Evolutionary conservation across 2,797 vertebrate genomes (phyloP).

Genomic region (Lepus townsendii): DNA sequence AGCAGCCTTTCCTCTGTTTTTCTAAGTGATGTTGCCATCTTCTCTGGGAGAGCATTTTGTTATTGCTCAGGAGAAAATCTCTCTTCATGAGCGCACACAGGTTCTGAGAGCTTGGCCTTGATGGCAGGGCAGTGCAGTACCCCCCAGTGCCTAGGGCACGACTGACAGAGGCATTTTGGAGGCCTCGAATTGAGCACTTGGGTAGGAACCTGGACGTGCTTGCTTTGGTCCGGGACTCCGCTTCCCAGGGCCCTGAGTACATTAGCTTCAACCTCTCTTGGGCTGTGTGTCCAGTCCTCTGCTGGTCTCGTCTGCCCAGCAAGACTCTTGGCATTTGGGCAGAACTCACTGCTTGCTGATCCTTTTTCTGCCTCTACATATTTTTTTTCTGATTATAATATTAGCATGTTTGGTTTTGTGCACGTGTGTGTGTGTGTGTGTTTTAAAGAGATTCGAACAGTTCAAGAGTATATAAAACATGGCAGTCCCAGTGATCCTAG

Average conservation of each 20-base stretch:
- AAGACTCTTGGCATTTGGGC: background rate
- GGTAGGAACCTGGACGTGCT: too few species aligned
- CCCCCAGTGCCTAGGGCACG: background rate
- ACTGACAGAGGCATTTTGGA: background rate
- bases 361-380: background rate
- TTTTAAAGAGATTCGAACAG: background rate
- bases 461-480: slow-evolving; percentile 27
- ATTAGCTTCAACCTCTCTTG: background rate
- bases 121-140: background rate
- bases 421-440: too few species aligned
- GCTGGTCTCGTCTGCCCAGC: background rate
- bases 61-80: background rate
- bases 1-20: background rate
- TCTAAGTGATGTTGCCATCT: background rate
- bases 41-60: background rate
- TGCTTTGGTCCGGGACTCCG: background rate
- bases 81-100: background rate
- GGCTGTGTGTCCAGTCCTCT: accelerated
- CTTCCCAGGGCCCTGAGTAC: background rate
- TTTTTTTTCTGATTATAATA: slow-evolving; percentile 4
- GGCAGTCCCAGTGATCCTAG: background rate
- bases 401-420: background rate
- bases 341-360: background rate
- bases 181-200: background rate
- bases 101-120: background rate